phyloP scores from a whole-genome alignment of 2,888 invertebrate species.

The Leptogaster cylindrica region DNA sequence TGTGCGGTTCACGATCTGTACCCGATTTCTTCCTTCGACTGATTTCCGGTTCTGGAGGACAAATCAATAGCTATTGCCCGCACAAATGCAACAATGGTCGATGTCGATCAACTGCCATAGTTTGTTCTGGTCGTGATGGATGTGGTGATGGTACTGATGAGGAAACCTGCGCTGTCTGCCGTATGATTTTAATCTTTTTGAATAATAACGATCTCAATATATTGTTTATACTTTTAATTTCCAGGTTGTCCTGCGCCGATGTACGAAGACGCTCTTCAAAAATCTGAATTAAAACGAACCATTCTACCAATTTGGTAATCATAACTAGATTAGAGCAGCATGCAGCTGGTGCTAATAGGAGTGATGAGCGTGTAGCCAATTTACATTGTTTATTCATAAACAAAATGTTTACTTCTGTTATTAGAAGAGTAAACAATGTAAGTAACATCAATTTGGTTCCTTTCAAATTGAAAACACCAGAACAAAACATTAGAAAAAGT shows the following conservation, averaged over 20 bases:
- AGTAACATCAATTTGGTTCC: no score
- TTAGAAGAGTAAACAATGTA: no score
- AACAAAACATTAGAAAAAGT: no score
- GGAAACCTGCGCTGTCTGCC: conserved; percentile 81
- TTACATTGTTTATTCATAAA: no score
- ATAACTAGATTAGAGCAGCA: not conserved
- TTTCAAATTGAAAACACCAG: no score
- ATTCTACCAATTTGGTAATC: conserved; percentile 25
- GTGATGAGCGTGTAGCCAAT: no score
- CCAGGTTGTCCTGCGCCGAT: conserved; percentile 66
- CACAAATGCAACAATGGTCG: conserved; percentile 85
- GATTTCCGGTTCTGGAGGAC: conserved; percentile 51
- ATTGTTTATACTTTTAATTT: no score
- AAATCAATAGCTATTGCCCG: conserved; percentile 68
- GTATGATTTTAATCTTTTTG: no score
- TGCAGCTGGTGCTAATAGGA: conserved; percentile 29
- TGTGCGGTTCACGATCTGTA: conserved; percentile 67
- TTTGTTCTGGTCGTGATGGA: conserved; percentile 88
- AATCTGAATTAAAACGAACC: conserved; percentile 6
- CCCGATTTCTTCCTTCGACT: conserved; percentile 59
- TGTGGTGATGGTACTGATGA: conserved; percentile 92
- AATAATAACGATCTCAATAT: no score
- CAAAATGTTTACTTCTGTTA: no score
- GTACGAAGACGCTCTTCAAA: conserved; percentile 35
- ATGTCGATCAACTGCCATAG: conserved; percentile 86